phyloP scores from a whole-genome alignment of 1,140 invertebrate genomes.

The Sycophaga agraensis region DNA sequence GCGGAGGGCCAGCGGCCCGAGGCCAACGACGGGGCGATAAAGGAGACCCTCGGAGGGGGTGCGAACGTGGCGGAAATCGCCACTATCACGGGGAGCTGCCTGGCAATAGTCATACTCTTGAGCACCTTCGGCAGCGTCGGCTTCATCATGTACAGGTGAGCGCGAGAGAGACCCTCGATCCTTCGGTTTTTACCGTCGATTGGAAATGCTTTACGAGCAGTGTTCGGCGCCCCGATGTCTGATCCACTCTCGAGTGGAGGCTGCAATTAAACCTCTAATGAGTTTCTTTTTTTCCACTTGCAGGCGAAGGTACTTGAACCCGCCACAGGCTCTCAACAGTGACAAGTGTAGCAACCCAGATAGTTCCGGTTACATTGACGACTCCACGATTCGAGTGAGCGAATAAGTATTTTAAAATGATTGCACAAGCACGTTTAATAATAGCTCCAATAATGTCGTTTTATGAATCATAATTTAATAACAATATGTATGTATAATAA shows the following conservation, averaged over 20 bases:
- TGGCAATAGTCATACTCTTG: conserved; percentile 67
- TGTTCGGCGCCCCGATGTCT: no score
- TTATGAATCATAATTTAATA: no score
- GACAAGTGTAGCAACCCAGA: conserved; percentile 83
- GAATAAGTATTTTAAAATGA: conserved; percentile 38
- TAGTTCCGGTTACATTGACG: conserved; percentile 85
- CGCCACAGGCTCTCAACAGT: conserved; percentile 74
- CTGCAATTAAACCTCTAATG: conserved; percentile 11
- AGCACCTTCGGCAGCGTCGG: conserved; percentile 69
- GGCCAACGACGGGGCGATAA: conserved; percentile 5
- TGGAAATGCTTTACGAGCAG: no score
- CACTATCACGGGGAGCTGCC: conserved; percentile 71
- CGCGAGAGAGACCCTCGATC: no score
- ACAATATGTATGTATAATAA: no score
- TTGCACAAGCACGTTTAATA: no score
- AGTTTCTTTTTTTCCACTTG: not conserved
- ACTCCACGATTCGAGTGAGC: conserved; percentile 82
- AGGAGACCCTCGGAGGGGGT: conserved; percentile 21
- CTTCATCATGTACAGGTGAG: conserved; percentile 70
- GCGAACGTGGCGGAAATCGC: conserved; percentile 63
- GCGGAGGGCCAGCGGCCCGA: conserved; percentile 25
- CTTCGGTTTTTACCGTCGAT: no score
- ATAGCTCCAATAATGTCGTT: no score
- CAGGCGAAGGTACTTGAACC: conserved; percentile 73
- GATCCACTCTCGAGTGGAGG: no score